A percentile compares a stretch with the other conserved stretches of the same genome.
These are phyloP conservation scores for Phalanger gymnotis DNA, from an alignment of 2,797 vertebrate genomes.

Conservation along the genomic window DNA sequence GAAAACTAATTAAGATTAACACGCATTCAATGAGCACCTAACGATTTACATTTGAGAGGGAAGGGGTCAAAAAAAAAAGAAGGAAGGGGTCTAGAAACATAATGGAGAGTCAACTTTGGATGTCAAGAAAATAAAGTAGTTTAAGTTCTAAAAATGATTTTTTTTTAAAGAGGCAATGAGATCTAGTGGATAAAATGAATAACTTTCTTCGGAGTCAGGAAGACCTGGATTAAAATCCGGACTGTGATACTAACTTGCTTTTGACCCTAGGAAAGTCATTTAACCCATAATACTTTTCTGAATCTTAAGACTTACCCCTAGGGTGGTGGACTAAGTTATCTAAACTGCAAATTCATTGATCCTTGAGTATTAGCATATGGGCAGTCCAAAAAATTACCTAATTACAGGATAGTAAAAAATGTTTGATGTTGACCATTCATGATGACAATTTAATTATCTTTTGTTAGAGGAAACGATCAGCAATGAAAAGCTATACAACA, in stretches of 20 bases:
- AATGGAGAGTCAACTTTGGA: background rate
- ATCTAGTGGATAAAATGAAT: background rate
- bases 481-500: constrained; percentile 23
- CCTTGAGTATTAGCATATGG: background rate
- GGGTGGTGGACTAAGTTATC: background rate
- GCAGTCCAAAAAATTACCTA: background rate
- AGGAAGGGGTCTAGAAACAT: background rate
- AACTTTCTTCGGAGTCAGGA: background rate
- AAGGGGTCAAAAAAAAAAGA: background rate
- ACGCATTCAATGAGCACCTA: background rate
- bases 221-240: background rate
- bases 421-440: background rate
- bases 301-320: background rate
- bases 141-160: background rate
- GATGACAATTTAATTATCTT: constrained; percentile 18
- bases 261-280: background rate
- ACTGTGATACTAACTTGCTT: background rate
- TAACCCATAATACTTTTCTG: background rate
- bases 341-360: background rate
- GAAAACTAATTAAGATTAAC: background rate
- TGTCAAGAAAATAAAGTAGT: background rate
- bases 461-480: constrained; percentile 13
- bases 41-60: background rate
- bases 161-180: background rate
- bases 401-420: constrained; percentile 19